Evolutionary conservation across 2,888 invertebrate genomes (phyloP).

Genomic region (Agapetus fuscipes): DNA sequence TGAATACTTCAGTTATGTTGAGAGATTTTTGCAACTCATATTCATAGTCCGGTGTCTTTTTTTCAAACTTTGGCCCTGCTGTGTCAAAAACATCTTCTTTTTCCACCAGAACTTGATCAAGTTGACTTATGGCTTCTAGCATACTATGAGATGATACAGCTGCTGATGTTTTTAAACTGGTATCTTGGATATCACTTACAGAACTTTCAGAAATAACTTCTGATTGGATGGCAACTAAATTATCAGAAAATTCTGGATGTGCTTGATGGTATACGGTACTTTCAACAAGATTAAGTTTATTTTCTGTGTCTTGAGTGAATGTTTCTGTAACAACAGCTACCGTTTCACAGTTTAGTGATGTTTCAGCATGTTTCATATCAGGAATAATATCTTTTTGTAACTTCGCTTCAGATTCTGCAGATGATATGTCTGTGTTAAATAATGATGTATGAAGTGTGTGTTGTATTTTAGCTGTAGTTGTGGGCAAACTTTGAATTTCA

Average conservation of each 20-base stretch:
- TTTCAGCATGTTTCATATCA: slow-evolving; percentile 31
- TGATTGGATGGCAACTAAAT: slow-evolving; percentile 38
- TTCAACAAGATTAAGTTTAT: slow-evolving; percentile 28
- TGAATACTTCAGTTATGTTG: slow-evolving; percentile 32
- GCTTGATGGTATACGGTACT: slow-evolving; percentile 36
- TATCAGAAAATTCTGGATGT: slow-evolving; percentile 29
- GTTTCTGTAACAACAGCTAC: slow-evolving; percentile 39
- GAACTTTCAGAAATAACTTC: slow-evolving; percentile 35
- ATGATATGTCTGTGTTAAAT: slow-evolving; percentile 16
- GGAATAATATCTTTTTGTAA: slow-evolving; percentile 32
- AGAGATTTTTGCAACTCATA: slow-evolving; percentile 32
- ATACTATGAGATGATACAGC: slow-evolving; percentile 28
- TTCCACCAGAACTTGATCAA: slow-evolving; percentile 33
- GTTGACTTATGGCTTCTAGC: slow-evolving; percentile 28
- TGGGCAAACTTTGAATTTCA: slow-evolving; percentile 22
- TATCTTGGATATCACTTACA: slow-evolving; percentile 23
- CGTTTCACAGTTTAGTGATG: slow-evolving; percentile 21
- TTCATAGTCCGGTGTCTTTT: slow-evolving; percentile 33
- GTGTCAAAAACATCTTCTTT: too few relatives aligned
- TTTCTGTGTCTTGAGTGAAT: slow-evolving; percentile 39
- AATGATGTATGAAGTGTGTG: slow-evolving; percentile 19
- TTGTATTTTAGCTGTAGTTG: slow-evolving; percentile 22
- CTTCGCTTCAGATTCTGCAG: slow-evolving; percentile 31
- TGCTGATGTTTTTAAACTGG: slow-evolving; percentile 19
- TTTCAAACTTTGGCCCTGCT: slow-evolving; percentile 28